phyloP scores from a whole-genome alignment of 1,140 invertebrate species.

The Drosophila suzukii region DNA sequence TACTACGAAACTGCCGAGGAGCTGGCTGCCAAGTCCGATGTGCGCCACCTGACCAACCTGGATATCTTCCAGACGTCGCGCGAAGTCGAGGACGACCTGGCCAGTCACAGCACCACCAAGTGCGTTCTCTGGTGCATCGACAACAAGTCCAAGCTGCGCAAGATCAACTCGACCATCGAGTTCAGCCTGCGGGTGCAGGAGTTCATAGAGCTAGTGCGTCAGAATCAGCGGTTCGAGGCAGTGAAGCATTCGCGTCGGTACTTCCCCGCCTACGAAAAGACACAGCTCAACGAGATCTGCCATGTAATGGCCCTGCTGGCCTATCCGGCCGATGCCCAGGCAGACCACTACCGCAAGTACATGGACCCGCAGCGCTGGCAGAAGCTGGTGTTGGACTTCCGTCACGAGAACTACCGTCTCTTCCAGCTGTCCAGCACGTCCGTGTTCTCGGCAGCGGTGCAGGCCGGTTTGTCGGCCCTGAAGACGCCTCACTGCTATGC shows the following conservation, averaged over 20 bases:
- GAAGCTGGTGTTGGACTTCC: constrained; percentile 94
- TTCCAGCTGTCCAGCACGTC: constrained; percentile 96
- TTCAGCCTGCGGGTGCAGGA: constrained; percentile 97
- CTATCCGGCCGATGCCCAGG: constrained; percentile 91
- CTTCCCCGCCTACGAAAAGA: constrained; percentile 94
- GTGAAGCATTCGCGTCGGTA: constrained; percentile 97
- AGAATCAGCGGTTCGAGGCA: constrained; percentile 94
- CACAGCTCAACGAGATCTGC: constrained; percentile 94
- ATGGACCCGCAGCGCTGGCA: constrained; percentile 89
- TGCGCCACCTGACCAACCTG: constrained; percentile 95
- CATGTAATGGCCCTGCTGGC: constrained; percentile 98
- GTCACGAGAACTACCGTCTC: constrained; percentile 96
- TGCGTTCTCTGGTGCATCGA: constrained; percentile 99
- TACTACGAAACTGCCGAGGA: constrained; percentile 97
- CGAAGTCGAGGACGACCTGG: constrained; percentile 93
- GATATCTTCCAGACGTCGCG: constrained; percentile 95
- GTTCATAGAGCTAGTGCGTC: constrained; percentile 97
- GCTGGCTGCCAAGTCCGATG: constrained; percentile 92
- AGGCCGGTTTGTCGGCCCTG: constrained; percentile 95
- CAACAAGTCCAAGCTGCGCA: constrained; percentile 97
- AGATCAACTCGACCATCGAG: constrained; percentile 95
- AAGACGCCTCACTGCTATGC: constrained; percentile 96
- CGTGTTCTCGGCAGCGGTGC: constrained; percentile 94
- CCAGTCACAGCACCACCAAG: constrained; percentile 92
- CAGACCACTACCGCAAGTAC: constrained; percentile 87